Base-by-base conservation (phyloP, 1,140 invertebrate species). In the Heliconius eleuchia region DNA sequence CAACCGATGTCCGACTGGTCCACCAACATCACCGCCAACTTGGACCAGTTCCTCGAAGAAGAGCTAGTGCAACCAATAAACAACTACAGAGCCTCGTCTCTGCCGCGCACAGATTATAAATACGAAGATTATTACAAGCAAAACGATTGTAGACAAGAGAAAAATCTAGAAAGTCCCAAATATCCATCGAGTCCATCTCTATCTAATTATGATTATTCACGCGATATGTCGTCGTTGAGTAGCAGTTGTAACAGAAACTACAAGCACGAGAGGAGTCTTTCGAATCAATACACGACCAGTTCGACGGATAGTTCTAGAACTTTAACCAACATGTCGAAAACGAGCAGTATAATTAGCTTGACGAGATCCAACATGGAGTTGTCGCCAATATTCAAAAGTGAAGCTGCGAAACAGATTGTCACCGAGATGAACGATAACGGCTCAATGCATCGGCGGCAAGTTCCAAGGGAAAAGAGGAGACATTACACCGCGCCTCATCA, bases 401-500 rank as follows among this genome's bases (percentile, higher is more conserved):
- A 97, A 89, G 97, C 97, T 5, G 97, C 97, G 0, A 96, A 96
- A 77, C 97, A 97, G 89, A 98, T 98, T 57, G 97, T 98, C 72
- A 97, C 97, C 78, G 97, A 98, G 93, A 97, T 98, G 95, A 96
- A 96, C 5, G 95, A 92, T 79, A 94, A 92, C 42, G 91, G 94
- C 0, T 95, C 95, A 0, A 77, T 96, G 83, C 95, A 96, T 81
- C 92, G 96, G 73, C 92, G 97, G 66, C 95, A 96, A 37, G 96
- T 98, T 7, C 97, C 97, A 0, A 96, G 96, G 80, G 97, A 98
- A 86, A 98, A 98, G 91, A 94, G 98, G 70, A 95, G 98, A 74
- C 98, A 98, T 92, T 97, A 98, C 88, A 99, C 98, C 1, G 98
- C 98, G 8, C 98, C 98, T 13, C 96, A 96, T 87, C 95, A 96